Base-by-base conservation (phyloP, 2,113 vertebrate genomes). In the Bubalus kerabau region DNA sequence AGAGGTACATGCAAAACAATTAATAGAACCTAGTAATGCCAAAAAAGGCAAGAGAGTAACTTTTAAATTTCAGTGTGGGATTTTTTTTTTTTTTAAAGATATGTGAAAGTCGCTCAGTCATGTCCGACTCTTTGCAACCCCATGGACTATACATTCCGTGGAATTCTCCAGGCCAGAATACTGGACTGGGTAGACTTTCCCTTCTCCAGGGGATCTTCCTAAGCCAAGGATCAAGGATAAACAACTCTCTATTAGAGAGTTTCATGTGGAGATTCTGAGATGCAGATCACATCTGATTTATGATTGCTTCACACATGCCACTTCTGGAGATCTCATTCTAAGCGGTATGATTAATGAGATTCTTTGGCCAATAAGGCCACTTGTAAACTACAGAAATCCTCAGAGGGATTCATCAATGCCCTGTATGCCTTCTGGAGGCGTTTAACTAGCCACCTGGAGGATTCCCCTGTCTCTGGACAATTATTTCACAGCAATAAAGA, bases 371-470 rank as follows among this genome's bases (percentile, higher is more conserved):
- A 32, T 40, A 96, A 92, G 43, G 60, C 86, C 76, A n/a, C 67
- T 83, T 64, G 96, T 89, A 96, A 97, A 95, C 94, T 56, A 84
- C 76, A 67, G 78, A 90, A 81, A 92, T 84, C 87, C 96, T 91
- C 90, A 1, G 57, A 96, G 97, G 92, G 96, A 62, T 67, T 87
- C 95, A 91, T 59, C 96, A 94, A 2, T 26, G 76, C 32, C 62
- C 76, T 28, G 6, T 43, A 71, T 40, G 94, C 95, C 93, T 98
- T 93, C 91, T 83, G 93, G 91, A 88, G 83, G 91, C 89, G 91
- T 97, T 96, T 97, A 98, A 98, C 96, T 98, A 98, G 94, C 82
- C 95, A 59, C 71, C 96, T 98, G 91, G 97, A 96, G 97, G 52
- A 97, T 91, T 97, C 91, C 26, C 40, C 40, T 84, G 84, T 89